phyloP scores from a whole-genome alignment of 1,140 invertebrate genomes.

The Sitodiplosis mosellana region DNA sequence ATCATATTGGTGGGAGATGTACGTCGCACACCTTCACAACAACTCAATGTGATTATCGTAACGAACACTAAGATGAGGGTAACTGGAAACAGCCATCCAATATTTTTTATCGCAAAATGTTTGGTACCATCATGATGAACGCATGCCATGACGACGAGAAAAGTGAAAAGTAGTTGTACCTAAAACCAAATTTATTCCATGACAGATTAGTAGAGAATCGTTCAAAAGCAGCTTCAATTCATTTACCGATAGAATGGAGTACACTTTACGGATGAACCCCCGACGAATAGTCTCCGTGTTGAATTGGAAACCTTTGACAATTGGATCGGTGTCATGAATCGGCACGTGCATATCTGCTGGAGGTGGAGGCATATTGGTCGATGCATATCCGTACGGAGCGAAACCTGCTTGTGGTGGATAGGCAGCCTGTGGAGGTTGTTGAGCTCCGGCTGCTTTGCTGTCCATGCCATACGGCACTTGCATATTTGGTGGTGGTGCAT shows the following conservation, averaged over 20 bases:
- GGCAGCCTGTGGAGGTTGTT: too few relatives aligned
- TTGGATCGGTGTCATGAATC: conserved; percentile 29
- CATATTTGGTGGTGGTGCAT: too few relatives aligned
- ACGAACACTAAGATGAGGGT: conserved; percentile 53
- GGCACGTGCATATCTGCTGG: conserved; percentile 15
- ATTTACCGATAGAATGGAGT: conserved; percentile 20
- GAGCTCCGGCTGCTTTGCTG: too few relatives aligned
- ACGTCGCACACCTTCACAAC: conserved; percentile 66
- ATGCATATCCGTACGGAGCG: conserved; percentile 1
- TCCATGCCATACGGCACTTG: too few relatives aligned
- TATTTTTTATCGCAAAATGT: neutral
- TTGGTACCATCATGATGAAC: too few relatives aligned
- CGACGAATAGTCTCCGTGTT: conserved; percentile 49
- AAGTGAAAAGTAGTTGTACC: too few relatives aligned
- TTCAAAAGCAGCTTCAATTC: neutral
- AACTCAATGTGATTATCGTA: conserved; percentile 65
- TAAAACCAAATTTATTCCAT: too few relatives aligned
- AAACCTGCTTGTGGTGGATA: neutral
- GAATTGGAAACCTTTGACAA: conserved; percentile 57
- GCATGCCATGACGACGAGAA: too few relatives aligned
- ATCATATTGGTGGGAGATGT: conserved; percentile 78
- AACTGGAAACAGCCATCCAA: conserved; percentile 32
- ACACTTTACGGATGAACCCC: conserved; percentile 55
- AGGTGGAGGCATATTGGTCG: conserved; percentile 20
- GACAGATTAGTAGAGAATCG: too few relatives aligned